Base-by-base conservation (phyloP, 2,113 vertebrate species). In the Alosa alosa region DNA sequence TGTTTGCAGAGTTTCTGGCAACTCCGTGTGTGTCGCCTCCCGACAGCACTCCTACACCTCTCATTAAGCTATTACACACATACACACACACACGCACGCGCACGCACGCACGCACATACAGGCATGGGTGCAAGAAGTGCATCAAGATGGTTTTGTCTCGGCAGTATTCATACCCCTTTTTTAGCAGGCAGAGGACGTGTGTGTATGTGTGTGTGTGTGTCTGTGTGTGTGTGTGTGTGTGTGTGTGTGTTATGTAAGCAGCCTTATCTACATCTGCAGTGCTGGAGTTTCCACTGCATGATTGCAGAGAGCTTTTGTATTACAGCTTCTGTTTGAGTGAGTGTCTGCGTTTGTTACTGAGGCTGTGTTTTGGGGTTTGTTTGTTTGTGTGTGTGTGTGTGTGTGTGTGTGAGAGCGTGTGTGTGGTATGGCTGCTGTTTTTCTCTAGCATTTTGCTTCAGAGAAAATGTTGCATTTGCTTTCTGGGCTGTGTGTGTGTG, bases 191-290 rank as follows among this genome's bases (percentile, higher is more conserved):
- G 2, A 36, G 49, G 25, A 31, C 44, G 15, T 7, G 17, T 31
- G 11, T 11, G 8, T 47, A 46, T 11, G 8, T 47, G 81, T 82
- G 45, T 46, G 0, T 47, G 22, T 82, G 81, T 4, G 6, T 36
- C 22, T 82, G 81, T 82, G 45, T 81, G 68, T 47, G 68, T 81
- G 64, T 81, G 52, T 10, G 86, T 83, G 60, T 75, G 45, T 84
- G 64, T 82, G 25, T n/a, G 11, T 55, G 82, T 81, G 86, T 87
- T 89, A 87, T 86, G 78, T 89, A 87, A 87, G 64, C 81, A 50
- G 84, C 55, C 64, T 86, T 52, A 52, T 87, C 82, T 83, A 81
- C 83, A 82, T 86, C 81, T 89, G 87, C 87, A 83, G 85, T 75
- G 52, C 50, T 39, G 81, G 45, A 85, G 68, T 84, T 68, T 25